phyloP scores from a whole-genome alignment of 1,140 invertebrate species.

The Drosophila malerkotliana region DNA sequence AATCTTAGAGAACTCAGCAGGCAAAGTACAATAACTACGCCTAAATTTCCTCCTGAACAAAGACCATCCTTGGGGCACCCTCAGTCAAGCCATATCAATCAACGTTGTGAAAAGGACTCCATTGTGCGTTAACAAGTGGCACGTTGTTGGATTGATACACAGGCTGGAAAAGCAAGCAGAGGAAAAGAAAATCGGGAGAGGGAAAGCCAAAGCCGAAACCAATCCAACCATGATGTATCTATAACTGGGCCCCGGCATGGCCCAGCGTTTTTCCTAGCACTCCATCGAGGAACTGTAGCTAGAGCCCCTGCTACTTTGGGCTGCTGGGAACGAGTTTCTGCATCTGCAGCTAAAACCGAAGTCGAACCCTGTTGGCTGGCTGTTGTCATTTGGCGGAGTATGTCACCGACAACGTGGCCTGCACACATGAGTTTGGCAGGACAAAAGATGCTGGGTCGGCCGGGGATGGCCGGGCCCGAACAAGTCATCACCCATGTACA shows the following conservation, averaged over 20 bases:
- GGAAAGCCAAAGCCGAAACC: conserved; percentile 29
- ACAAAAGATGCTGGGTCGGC: conserved; percentile 69
- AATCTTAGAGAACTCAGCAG: background rate
- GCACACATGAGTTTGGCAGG: conserved; percentile 54
- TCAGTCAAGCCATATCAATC: conserved; percentile 60
- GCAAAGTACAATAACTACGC: conserved; percentile 9
- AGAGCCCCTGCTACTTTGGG: conserved; percentile 17
- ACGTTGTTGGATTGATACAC: conserved; percentile 69
- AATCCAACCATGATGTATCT: conserved; percentile 65
- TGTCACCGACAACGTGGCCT: conserved; percentile 66
- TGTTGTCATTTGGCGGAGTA: conserved; percentile 65
- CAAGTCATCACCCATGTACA: conserved; percentile 79
- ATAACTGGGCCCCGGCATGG: conserved; percentile 45
- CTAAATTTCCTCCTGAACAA: conserved; percentile 17
- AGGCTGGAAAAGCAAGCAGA: conserved; percentile 30
- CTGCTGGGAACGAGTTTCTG: conserved; percentile 5
- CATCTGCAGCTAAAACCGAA: conserved; percentile 8
- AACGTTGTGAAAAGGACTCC: conserved; percentile 59
- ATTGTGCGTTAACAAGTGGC: conserved; percentile 79
- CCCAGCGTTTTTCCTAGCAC: conserved; percentile 38
- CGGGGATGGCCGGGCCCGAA: conserved; percentile 43
- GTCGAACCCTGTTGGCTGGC: conserved; percentile 24
- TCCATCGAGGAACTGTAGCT: conserved; percentile 28
- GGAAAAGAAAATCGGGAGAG: conserved; percentile 13
- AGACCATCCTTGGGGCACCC: background rate